Evolutionary conservation across 2,888 invertebrate genomes (phyloP).

Genomic region (Pollenia angustigena): DNA sequence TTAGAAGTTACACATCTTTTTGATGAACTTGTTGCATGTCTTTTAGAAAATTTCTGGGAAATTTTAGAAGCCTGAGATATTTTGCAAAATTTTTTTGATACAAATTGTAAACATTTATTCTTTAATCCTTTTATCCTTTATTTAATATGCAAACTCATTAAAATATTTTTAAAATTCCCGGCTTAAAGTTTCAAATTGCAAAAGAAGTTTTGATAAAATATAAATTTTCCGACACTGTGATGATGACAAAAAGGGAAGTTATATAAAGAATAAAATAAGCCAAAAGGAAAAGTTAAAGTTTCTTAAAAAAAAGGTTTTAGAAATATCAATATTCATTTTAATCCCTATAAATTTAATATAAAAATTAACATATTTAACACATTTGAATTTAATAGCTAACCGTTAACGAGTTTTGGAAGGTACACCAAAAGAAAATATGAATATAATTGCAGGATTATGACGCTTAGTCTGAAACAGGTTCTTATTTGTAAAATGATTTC

Average conservation of each 20-base stretch:
- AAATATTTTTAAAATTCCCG: not conserved
- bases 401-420: too few relatives aligned
- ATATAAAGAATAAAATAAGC: not conserved
- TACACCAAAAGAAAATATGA: too few relatives aligned
- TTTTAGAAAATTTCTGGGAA: conserved; percentile 8
- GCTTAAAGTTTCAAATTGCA: not conserved
- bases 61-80: conserved; percentile 64
- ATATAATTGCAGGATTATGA: too few relatives aligned
- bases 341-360: too few relatives aligned
- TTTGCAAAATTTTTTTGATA: not conserved
- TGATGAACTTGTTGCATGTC: not conserved
- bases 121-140: too few relatives aligned
- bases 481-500: too few relatives aligned
- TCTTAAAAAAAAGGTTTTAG: too few relatives aligned
- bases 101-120: not conserved
- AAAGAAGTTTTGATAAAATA: conserved; percentile 5
- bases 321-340: too few relatives aligned
- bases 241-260: not conserved
- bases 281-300: too few relatives aligned
- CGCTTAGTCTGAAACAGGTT: too few relatives aligned
- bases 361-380: too few relatives aligned
- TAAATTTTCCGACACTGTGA: conserved; percentile 10
- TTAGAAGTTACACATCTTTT: not conserved
- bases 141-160: not conserved
- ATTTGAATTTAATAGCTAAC: too few relatives aligned